Percentiles rank a stretch among this genome's conserved stretches.
phyloP scores from a whole-genome alignment of 92 coral and sea anemone genomes.

The Porites rus region DNA sequence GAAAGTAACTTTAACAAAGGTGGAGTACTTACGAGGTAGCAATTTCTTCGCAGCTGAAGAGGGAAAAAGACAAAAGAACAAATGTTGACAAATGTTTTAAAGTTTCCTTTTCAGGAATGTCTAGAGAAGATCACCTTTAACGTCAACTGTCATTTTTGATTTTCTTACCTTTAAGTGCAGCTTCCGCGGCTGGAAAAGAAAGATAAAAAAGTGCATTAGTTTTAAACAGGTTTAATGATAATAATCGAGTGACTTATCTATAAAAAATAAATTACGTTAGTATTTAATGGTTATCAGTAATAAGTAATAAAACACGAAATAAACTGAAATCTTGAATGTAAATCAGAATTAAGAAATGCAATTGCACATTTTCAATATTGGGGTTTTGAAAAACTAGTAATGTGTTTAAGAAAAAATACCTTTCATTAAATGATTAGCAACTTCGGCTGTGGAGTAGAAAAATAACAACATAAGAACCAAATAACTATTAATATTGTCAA shows the following conservation, averaged over 20 bases:
- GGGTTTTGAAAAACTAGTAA: neutral
- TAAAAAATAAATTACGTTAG: no score
- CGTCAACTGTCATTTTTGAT: neutral
- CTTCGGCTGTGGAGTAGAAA: slow-evolving; percentile 73
- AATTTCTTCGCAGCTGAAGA: slow-evolving; percentile 95
- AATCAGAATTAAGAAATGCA: no score
- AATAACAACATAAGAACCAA: no score
- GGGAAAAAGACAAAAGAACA: neutral
- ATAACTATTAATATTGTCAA: no score
- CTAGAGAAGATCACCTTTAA: neutral
- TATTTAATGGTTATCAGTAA: no score
- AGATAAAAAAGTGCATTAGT: neutral
- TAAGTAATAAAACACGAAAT: no score
- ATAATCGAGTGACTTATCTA: no score
- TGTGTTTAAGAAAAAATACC: slow-evolving; percentile 46
- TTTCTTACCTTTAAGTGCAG: slow-evolving; percentile 89
- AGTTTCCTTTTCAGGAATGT: neutral
- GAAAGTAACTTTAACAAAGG: neutral
- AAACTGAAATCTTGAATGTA: no score
- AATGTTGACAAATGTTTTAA: neutral
- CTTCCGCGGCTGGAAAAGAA: slow-evolving; percentile 84
- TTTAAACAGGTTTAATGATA: no score
- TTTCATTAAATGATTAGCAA: slow-evolving; percentile 95
- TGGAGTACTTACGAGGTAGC: slow-evolving; percentile 80
- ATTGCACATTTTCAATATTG: neutral